A percentile compares a stretch with the other conserved stretches of the same genome.
Evolutionary conservation across 2,113 vertebrate species (phyloP).

Genomic region (Sphaerodactylus townsendi): DNA sequence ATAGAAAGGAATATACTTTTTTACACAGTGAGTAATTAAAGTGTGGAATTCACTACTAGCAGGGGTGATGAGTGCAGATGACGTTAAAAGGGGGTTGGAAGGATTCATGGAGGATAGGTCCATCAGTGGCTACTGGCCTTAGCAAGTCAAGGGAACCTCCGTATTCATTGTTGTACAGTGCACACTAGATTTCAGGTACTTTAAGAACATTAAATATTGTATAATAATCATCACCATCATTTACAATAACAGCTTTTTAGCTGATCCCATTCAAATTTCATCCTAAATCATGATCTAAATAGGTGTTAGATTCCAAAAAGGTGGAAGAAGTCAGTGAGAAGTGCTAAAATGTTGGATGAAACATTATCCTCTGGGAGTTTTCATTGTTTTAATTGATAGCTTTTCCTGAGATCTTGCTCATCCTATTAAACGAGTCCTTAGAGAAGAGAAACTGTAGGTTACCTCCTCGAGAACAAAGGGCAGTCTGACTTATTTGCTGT

Average conservation of each 20-base stretch:
- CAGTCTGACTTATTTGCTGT: slow-evolving; percentile 68
- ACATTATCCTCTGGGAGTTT: slow-evolving; percentile 73
- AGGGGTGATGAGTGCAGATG: no score
- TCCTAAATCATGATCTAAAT: slow-evolving; percentile 55
- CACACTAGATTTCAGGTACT: background rate
- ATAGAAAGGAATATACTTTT: no score
- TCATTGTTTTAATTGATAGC: slow-evolving; percentile 77
- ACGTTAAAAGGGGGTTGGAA: no score
- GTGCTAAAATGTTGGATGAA: slow-evolving; percentile 60
- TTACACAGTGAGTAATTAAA: no score
- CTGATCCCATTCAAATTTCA: background rate
- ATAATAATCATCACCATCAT: background rate
- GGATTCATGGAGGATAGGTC: no score
- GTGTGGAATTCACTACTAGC: no score
- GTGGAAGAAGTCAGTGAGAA: slow-evolving; percentile 70
- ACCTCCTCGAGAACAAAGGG: slow-evolving; percentile 71
- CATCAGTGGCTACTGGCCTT: no score
- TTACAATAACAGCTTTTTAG: background rate
- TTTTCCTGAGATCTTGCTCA: slow-evolving; percentile 60
- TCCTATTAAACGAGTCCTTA: slow-evolving; percentile 75
- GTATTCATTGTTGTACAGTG: no score
- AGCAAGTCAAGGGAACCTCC: no score
- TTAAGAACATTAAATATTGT: background rate
- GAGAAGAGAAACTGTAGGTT: slow-evolving; percentile 72
- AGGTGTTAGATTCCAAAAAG: slow-evolving; percentile 56